Conservation (phyloP, 2,888 invertebrate genomes). For the Ectemnius lituratus region DNA sequence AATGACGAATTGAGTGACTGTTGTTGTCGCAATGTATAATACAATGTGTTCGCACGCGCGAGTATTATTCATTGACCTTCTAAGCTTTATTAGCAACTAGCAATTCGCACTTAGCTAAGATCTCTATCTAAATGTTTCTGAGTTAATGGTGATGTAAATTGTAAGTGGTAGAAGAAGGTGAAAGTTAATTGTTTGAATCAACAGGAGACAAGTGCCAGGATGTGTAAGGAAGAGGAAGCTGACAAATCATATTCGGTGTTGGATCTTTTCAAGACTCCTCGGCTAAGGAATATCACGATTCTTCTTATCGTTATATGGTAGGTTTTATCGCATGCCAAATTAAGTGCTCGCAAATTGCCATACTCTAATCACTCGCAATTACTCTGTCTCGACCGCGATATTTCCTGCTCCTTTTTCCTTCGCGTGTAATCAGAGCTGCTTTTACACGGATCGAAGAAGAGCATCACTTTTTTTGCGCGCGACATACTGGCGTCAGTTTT, state of each 20-base stretch:
- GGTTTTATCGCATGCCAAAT: slow-evolving; percentile 34
- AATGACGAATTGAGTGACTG: background rate
- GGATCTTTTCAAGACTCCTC: slow-evolving; percentile 89
- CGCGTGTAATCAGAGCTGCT: too few relatives aligned
- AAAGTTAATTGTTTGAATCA: background rate
- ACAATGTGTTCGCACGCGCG: too few relatives aligned
- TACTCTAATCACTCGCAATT: background rate
- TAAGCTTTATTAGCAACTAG: too few relatives aligned
- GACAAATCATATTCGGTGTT: slow-evolving; percentile 87
- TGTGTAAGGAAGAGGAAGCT: slow-evolving; percentile 85
- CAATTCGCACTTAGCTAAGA: too few relatives aligned
- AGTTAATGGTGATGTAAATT: background rate
- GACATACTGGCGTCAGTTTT: background rate
- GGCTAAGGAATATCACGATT: slow-evolving; percentile 87
- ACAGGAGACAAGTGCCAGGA: slow-evolving; percentile 80
- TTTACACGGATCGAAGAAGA: too few relatives aligned
- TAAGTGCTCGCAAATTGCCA: background rate
- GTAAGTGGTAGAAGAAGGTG: background rate
- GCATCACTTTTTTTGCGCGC: too few relatives aligned
- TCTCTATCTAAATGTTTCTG: background rate
- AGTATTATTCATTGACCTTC: too few relatives aligned
- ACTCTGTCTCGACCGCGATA: background rate
- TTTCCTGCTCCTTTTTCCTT: background rate
- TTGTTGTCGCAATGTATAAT: background rate
- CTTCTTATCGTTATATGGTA: slow-evolving; percentile 90